Evolutionary conservation across 2,113 vertebrate species (phyloP), one percentile per base, ranked within the genome.

Genomic region (Nothoprocta perdicaria): DNA sequence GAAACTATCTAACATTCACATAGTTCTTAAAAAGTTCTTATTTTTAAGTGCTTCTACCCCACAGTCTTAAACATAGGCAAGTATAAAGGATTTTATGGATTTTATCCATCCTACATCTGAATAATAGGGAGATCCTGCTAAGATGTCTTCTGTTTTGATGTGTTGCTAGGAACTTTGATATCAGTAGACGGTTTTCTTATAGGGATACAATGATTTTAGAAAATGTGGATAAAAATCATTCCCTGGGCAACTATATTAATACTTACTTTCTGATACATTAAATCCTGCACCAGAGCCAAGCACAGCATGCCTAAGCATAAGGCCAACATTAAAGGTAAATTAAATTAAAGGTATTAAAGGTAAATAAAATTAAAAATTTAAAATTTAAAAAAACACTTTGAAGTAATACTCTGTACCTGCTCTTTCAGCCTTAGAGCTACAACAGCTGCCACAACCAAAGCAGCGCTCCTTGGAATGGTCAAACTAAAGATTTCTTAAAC

Each of bases 381-480:
- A 45, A 17, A 46, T 19, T 46, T 18, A 46, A 46, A 19, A 48
- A 48, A 48, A 40, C 58, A 79, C 83, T 90, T 79, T 90, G 45
- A 90, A 90, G 93, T 86, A 88, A 35, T 38, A 71, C 33, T 91
- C 83, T 69, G 76, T 82, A 95, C 88, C 93, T 91, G 83, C 77
- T 71, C 24, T 68, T 91, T 84, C 77, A 69, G 86, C 83, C 86
- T 75, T 58, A 83, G 61, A 95, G 89, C 71, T 89, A 87, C 50
- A 78, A 93, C 89, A 92, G 91, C 89, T 95, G 91, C 85, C 82
- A 74, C 68, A 88, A 60, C 75, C 75, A 77, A 80, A 92, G 57
- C 57, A 86, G 46, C 27, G 7, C 17, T 75, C 31, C 92, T 82
- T 71, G 61, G 72, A 77, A 82, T 4, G 6, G 75, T 74, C 55